Evolutionary conservation across 2,797 vertebrate species (phyloP), one percentile per base, ranked within the genome.

Genomic region (Phoeniculus purpureus): DNA sequence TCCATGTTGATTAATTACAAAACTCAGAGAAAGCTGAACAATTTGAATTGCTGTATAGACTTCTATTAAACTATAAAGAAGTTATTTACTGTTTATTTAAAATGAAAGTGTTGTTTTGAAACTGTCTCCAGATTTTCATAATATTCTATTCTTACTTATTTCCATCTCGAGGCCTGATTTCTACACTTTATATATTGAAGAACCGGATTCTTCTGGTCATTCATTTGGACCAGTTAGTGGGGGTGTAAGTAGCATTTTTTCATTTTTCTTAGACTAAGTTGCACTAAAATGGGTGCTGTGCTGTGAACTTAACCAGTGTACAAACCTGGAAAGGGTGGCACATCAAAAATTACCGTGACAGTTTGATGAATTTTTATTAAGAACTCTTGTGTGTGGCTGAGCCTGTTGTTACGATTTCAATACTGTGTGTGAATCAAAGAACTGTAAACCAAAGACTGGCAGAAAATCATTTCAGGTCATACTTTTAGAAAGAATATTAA

Each of bases 171-270:
- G 99, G 94, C 98, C 99, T 27, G 96, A 98, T 96, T 98, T 99
- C 93, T 98, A 98, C 90, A 99, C 98, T 54, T 71, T 99, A 50
- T 99, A 99, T 93, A 92, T 99, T 75, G 98, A 99, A 5, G 97
- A 99, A 88, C 99, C 99, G 8, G 99, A 99, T 96, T 15, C 92
- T n/a, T 54, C 98, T 25, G 99, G 99, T 66, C 99, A 99, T 95
- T 5, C 1, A 0, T 91, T 71, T 77, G 99, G 99, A 94, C 99
- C 99, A 89, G 95, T 95, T 87, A 99, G 99, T 97, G 92, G 23
- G 6, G 27, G 96, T 95, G 99, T 99, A 96, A 98, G 98, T 94
- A 73, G 71, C 13, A 15, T 15, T 43, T 47, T 58, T 59, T 45
- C 78, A 26, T 31, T 89, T 78, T 90, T 87, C 34, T 82, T 65